Evolutionary conservation across 2,888 invertebrate species (phyloP).

Genomic region (Drosophila antonietae): DNA sequence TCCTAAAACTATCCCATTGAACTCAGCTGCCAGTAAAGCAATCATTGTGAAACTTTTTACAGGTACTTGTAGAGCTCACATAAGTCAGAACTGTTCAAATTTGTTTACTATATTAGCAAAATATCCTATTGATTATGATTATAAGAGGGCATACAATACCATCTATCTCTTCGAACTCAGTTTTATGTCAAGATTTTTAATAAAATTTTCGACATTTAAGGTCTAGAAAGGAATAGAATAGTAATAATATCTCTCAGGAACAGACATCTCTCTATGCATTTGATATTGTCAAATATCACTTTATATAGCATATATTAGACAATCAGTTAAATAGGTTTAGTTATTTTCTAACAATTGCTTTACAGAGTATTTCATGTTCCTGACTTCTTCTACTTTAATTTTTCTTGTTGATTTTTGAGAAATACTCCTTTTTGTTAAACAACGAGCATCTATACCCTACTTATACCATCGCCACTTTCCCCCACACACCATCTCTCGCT

Average conservation of each 20-base stretch:
- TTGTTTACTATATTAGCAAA: neutral
- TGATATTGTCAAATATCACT: neutral
- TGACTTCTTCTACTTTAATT: slow-evolving; percentile 23
- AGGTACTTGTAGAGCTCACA: no score
- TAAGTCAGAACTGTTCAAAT: no score
- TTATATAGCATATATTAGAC: no score
- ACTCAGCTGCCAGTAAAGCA: neutral
- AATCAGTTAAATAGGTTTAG: neutral
- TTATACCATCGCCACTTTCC: neutral
- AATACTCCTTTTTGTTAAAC: slow-evolving; percentile 49
- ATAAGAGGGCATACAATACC: no score
- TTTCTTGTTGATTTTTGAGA: neutral
- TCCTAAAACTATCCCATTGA: neutral
- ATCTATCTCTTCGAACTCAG: neutral
- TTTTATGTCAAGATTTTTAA: no score
- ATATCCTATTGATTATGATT: no score
- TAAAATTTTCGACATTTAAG: no score
- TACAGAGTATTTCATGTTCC: slow-evolving; percentile 12
- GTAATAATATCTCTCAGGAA: no score
- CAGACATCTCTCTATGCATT: neutral
- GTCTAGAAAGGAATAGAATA: no score
- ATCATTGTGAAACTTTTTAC: neutral
- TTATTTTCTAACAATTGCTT: neutral
- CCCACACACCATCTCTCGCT: neutral
- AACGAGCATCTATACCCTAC: slow-evolving; percentile 1